Evolutionary conservation across 2,888 invertebrate species (phyloP).

Genomic region (Caprella mutica): DNA sequence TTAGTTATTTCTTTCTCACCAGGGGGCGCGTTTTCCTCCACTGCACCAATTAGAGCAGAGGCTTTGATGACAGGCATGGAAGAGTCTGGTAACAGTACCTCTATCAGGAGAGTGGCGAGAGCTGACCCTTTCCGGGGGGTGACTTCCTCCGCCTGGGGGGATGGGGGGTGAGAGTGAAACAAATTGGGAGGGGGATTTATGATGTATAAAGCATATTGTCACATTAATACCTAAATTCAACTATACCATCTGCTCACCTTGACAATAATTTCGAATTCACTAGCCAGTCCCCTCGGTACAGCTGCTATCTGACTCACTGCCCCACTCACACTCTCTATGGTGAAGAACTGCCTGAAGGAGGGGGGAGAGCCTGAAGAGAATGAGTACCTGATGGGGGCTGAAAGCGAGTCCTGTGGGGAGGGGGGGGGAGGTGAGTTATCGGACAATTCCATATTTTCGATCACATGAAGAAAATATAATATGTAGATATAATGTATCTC

Average conservation of each 20-base stretch:
- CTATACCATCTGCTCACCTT: constrained; percentile 47
- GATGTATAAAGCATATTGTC: background rate
- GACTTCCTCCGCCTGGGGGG: constrained; percentile 23
- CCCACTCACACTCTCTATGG: constrained; percentile 67
- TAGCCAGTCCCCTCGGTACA: constrained; percentile 61
- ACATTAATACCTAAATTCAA: background rate
- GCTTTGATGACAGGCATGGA: constrained; percentile 64
- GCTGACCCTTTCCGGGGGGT: constrained; percentile 17
- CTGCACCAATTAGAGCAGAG: constrained; percentile 42
- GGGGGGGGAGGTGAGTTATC: too few relatives aligned
- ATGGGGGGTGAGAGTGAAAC: too few relatives aligned
- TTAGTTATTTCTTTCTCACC: too few relatives aligned
- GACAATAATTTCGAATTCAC: constrained; percentile 66
- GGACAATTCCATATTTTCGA: too few relatives aligned
- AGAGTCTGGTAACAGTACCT: constrained; percentile 73
- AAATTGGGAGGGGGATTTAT: background rate
- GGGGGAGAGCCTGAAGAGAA: constrained; percentile 59
- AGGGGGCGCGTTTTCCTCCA: constrained; percentile 71
- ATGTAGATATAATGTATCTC: background rate
- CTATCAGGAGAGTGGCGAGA: constrained; percentile 57
- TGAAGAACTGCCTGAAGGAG: constrained; percentile 65
- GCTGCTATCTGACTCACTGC: constrained; percentile 67
- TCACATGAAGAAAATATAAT: background rate
- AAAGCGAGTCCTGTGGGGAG: background rate
- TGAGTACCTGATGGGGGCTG: background rate